phyloP scores from a whole-genome alignment of 2,113 vertebrate genomes.

The Paradoxurus hermaphroditus region DNA sequence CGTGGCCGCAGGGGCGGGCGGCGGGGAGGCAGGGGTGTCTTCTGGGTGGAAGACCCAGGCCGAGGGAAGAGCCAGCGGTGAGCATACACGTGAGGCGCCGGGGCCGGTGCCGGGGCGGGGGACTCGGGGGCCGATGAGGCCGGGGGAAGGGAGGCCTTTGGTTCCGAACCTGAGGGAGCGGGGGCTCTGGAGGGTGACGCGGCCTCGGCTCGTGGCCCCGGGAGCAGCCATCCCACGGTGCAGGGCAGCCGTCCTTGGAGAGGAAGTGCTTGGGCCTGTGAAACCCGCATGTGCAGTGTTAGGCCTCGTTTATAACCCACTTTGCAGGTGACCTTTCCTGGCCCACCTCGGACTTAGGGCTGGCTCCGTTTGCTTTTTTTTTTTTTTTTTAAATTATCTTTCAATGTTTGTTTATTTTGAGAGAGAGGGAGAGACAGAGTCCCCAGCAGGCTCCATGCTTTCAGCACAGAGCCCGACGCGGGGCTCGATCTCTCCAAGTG shows the following conservation, averaged over 20 bases:
- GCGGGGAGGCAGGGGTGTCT: background rate
- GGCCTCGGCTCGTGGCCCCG: no score
- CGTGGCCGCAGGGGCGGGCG: background rate
- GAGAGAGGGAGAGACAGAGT: no score
- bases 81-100: background rate
- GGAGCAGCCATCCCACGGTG: background rate
- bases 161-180: background rate
- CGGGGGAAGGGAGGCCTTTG: background rate
- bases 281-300: background rate
- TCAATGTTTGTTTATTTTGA: no score
- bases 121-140: rapidly evolving
- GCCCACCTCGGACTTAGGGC: background rate
- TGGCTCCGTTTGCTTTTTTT: background rate
- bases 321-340: background rate
- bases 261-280: background rate
- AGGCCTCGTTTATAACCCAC: background rate
- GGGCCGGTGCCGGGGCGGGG: background rate
- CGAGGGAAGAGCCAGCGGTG: rapidly evolving
- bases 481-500: no score
- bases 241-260: background rate
- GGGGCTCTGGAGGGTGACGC: background rate
- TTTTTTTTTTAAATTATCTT: no score
- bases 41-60: background rate
- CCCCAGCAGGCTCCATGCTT: no score
- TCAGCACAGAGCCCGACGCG: no score